A percentile compares a stretch with the other conserved stretches of the same genome.
Evolutionary conservation across 2,113 vertebrate genomes (phyloP).

Genomic region (Odocoileus virginianus): DNA sequence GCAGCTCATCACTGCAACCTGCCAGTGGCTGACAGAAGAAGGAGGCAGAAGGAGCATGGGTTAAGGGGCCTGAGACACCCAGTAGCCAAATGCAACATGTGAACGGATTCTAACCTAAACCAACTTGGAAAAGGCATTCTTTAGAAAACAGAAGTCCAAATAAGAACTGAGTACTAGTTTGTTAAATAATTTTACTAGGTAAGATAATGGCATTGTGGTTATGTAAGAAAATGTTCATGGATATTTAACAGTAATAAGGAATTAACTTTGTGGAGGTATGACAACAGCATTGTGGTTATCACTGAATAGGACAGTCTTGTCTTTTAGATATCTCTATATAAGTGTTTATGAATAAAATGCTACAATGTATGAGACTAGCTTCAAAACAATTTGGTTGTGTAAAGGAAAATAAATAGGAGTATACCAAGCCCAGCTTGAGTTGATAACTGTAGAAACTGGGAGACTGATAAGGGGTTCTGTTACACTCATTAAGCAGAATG

Average conservation of each 20-base stretch:
- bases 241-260: background rate
- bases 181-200: background rate
- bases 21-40: background rate
- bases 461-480: background rate
- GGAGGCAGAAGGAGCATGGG: background rate
- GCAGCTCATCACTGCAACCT: background rate
- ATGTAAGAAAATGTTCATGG: background rate
- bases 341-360: background rate
- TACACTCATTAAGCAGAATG: background rate
- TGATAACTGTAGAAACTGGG: conserved; percentile 4
- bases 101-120: background rate
- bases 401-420: background rate
- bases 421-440: background rate
- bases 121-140: background rate
- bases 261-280: background rate
- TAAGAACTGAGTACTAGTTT: background rate
- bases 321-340: background rate
- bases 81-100: background rate
- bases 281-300: background rate
- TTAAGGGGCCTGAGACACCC: background rate
- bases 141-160: background rate
- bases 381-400: background rate
- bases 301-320: background rate
- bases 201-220: background rate
- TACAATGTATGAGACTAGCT: background rate